Conservation (phyloP, 1,140 invertebrate genomes). For the Drosophila yakuba region DNA sequence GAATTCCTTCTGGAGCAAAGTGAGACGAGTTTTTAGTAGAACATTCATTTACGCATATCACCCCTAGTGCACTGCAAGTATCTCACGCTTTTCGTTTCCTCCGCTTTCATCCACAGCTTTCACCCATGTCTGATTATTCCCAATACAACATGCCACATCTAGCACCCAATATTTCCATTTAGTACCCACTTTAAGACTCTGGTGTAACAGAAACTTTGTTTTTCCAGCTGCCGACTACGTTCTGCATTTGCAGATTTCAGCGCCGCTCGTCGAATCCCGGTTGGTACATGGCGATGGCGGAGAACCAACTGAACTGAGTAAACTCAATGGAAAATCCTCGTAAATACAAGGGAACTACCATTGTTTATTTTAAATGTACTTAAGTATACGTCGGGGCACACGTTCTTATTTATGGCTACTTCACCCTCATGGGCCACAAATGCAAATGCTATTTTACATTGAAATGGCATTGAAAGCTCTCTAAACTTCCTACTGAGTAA, state of each 20-base stretch:
- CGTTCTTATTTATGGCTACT: background rate
- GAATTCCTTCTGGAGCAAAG: constrained; percentile 72
- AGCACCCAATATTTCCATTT: constrained; percentile 3
- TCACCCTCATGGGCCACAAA: background rate
- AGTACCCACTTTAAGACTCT: background rate
- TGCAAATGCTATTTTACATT: background rate
- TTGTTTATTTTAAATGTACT: constrained; percentile 27
- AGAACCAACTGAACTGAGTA: constrained; percentile 57
- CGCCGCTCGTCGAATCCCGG: constrained; percentile 61
- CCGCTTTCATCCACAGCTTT: constrained; percentile 38
- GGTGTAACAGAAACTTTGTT: background rate
- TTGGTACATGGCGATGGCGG: constrained; percentile 23
- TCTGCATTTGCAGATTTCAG: constrained; percentile 64
- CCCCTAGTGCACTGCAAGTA: background rate
- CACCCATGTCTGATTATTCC: constrained; percentile 30
- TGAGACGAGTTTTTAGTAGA: constrained; percentile 36
- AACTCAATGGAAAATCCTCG: constrained; percentile 44
- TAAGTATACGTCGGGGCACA: constrained; percentile 16
- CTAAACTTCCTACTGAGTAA: background rate
- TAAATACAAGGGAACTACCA: background rate
- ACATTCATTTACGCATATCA: background rate
- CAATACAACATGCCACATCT: constrained; percentile 1
- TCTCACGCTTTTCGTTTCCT: constrained; percentile 5
- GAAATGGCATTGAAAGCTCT: constrained; percentile 3
- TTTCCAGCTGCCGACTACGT: constrained; percentile 67